These are phyloP conservation scores for Drosophila orosa DNA, from an alignment of 1,140 invertebrate genomes.

Conservation along the genomic window DNA sequence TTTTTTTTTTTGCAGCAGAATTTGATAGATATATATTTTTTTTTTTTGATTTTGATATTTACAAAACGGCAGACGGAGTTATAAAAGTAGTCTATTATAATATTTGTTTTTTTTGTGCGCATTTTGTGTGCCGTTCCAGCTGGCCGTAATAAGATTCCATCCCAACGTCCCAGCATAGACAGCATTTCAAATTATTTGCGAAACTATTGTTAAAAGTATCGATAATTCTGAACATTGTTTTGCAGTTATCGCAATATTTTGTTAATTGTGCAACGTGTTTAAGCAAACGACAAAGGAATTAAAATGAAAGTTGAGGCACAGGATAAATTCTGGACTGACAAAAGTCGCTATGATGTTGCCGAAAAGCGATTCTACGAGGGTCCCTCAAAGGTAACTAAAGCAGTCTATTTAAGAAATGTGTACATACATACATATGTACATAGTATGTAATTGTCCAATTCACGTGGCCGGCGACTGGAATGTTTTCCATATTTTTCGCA, in stretches of 20 bases:
- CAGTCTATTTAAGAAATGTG: neutral
- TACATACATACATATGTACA: constrained; percentile 1
- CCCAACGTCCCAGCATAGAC: neutral
- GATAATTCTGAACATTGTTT: constrained; percentile 1
- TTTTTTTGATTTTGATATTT: too few species aligned
- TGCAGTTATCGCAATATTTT: constrained; percentile 13
- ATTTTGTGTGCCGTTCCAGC: neutral
- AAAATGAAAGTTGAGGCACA: constrained; percentile 46
- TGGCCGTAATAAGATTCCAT: neutral
- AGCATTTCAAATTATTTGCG: neutral
- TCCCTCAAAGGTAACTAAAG: constrained; percentile 45
- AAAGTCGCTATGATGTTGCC: constrained; percentile 85
- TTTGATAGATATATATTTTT: too few species aligned
- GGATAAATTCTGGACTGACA: constrained; percentile 86
- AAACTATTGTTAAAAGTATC: neutral
- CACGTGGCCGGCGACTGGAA: constrained; percentile 29
- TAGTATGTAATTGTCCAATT: constrained; percentile 11
- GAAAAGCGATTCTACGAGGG: constrained; percentile 85
- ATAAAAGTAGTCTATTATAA: neutral
- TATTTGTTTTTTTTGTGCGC: neutral
- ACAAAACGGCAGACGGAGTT: neutral
- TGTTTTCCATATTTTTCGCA: constrained; percentile 13
- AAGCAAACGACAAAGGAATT: neutral
- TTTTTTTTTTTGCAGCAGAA: too few species aligned
- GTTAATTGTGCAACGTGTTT: constrained; percentile 31